Evolutionary conservation across 2,797 vertebrate genomes (phyloP), one percentile per base, ranked within the genome.

Genomic region (Tragopan temminckii): DNA sequence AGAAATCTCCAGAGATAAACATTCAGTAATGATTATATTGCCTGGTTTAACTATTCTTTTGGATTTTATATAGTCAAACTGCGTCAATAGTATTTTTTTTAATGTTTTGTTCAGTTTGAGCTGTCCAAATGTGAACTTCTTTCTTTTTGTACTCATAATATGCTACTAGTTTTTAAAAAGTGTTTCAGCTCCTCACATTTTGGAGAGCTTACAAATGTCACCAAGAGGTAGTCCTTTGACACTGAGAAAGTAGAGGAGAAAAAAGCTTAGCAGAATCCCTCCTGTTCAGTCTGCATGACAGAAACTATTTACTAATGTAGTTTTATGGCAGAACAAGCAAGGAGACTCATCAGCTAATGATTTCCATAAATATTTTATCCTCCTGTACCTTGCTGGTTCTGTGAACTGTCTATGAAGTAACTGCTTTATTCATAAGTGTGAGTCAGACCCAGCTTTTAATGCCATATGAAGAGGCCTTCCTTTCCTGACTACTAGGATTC

Each of bases 391-490:
- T 74, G 35, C 71, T 80, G 48, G 20, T 77, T 87, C 45, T 77
- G 68, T 62, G 80, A 93, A 68, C 29, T 10, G 27, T 61, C 50
- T 85, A 80, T 25, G 64, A 38, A 89, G 23, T 27, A 88, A 71
- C 17, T 69, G 62, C 55, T 53, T 88, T 92, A 78, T 52, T 89
- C 68, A 53, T 10, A 14, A 87, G 33, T 2, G 25, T 80, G 88
- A 95, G 75, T 87, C 95, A 95, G 88, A 91, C 9, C 3, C 66
- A 85, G 61, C 31, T 87, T 74, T 75, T 92, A 80, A 87, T 75
- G 69, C 6, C 46, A 53, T 69, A 53, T 18, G 76, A 76, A 88
- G 57, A 77, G 45, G 35, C 46, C 35, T 66, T 64, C 35, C 31
- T 83, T 95, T 62, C 59, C 42, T 53, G 35, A 35, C 58, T 94